These are phyloP conservation scores for Drosophila infuscata DNA, from an alignment of 2,888 invertebrate species.

Conservation along the genomic window DNA sequence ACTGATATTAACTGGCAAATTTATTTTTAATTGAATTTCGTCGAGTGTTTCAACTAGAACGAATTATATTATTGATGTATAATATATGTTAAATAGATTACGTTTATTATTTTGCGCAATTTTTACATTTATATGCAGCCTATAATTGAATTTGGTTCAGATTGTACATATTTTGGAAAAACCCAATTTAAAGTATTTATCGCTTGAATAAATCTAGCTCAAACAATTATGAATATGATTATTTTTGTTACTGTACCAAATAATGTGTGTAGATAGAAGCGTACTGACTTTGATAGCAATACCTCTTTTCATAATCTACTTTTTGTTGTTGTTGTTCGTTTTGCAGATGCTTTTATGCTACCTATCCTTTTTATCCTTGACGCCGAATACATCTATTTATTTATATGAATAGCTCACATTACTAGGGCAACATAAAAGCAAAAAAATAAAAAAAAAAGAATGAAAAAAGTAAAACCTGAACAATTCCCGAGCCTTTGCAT, in stretches of 20 bases:
- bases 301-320: slow-evolving; percentile 45
- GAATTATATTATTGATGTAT: not conserved
- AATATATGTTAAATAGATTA: slow-evolving; percentile 9
- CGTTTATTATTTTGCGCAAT: slow-evolving; percentile 2
- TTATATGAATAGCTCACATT: slow-evolving; percentile 30
- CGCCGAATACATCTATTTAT: slow-evolving; percentile 15
- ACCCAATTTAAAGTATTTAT: not conserved
- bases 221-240: not conserved
- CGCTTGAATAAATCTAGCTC: not conserved
- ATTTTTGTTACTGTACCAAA: slow-evolving; percentile 34
- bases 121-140: slow-evolving; percentile 2
- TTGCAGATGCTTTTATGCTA: slow-evolving; percentile 31
- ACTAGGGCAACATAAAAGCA: slow-evolving; percentile 32
- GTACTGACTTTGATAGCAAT: slow-evolving; percentile 36
- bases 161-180: not conserved
- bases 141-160: slow-evolving; percentile 12
- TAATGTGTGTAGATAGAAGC: slow-evolving; percentile 15
- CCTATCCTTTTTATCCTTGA: slow-evolving; percentile 11
- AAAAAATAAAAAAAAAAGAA: slow-evolving; percentile 1
- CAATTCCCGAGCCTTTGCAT: slow-evolving; percentile 13
- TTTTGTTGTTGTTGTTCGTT: slow-evolving; percentile 20
- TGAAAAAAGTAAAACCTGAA: not conserved
- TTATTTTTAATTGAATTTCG: slow-evolving; percentile 9
- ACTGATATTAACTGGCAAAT: slow-evolving; percentile 23
- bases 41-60: not conserved